These are phyloP conservation scores for Miichthys miiuy DNA, from an alignment of 2,797 vertebrate species.

Conservation along the genomic window DNA sequence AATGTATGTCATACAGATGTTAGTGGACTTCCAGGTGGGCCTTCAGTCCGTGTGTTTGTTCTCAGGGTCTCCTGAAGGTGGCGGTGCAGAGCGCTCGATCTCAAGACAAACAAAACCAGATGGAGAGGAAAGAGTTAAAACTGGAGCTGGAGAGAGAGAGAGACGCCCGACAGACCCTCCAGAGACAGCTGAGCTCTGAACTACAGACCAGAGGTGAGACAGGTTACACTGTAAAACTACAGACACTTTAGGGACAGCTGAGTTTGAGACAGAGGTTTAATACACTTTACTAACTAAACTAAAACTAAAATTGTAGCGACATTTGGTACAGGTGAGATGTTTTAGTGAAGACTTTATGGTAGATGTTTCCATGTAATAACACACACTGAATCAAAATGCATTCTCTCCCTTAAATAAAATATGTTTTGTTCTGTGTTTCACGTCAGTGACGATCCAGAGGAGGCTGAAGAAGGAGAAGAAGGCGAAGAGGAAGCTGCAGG, in stretches of 20 bases:
- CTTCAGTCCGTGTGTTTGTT: neutral
- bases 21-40: neutral
- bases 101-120: slow-evolving; percentile 92
- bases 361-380: no score
- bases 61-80: slow-evolving; percentile 92
- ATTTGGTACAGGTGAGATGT: no score
- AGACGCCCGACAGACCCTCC: slow-evolving; percentile 78
- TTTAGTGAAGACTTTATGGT: no score
- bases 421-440: no score
- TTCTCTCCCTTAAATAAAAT: no score
- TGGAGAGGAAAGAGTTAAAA: slow-evolving; percentile 91
- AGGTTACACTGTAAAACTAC: neutral
- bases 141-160: slow-evolving; percentile 84
- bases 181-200: slow-evolving; percentile 91
- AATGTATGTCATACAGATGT: neutral
- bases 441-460: slow-evolving; percentile 90
- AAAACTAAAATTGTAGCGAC: no score
- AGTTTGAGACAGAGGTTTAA: no score
- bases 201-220: slow-evolving; percentile 89
- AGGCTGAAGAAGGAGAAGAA: slow-evolving; percentile 95
- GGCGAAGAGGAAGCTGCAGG: slow-evolving; percentile 93
- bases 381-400: no score
- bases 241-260: neutral
- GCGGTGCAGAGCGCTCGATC: slow-evolving; percentile 91
- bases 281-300: no score